Percentiles rank a stretch among this genome's conserved stretches.
Conservation (phyloP, 2,113 vertebrate species). For the Zosterops hypoxanthus region DNA sequence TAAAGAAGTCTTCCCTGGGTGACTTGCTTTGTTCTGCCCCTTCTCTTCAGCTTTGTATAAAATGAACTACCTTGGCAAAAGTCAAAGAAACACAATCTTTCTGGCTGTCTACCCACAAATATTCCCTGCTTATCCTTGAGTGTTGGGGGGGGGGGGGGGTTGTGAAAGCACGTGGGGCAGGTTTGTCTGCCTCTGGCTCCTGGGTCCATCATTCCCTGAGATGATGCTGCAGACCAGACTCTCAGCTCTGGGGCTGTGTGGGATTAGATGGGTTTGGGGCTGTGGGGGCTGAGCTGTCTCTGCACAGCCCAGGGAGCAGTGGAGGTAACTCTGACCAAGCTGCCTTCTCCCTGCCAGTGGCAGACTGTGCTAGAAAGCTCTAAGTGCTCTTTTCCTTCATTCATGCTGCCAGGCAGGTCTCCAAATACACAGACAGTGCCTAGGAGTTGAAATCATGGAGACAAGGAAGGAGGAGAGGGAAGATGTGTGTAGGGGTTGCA, state of each 20-base stretch:
- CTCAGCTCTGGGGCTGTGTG: not conserved
- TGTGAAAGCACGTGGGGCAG: accelerated
- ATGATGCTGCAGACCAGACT: not conserved
- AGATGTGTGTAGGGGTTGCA: not conserved
- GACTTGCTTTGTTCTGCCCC: not conserved
- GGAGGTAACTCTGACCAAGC: not conserved
- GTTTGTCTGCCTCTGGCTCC: not conserved
- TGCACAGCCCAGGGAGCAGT: not conserved
- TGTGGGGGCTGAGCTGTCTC: accelerated
- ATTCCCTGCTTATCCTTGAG: not conserved
- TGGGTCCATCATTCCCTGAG: not conserved
- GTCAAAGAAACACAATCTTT: not conserved
- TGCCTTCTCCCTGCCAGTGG: not conserved
- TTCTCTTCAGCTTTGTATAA: not conserved
- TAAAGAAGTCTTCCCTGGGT: not conserved
- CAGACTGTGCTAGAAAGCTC: not conserved
- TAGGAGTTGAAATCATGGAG: not conserved
- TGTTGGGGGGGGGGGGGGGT: not conserved
- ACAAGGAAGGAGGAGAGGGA: not conserved
- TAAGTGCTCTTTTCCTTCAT: not conserved
- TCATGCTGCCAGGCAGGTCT: not conserved
- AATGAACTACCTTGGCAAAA: not conserved
- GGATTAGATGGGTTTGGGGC: not conserved
- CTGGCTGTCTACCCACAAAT: not conserved
- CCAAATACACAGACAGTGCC: not conserved